Conservation (phyloP, 1,140 invertebrate genomes). For the Maconellicoccus hirsutus region DNA sequence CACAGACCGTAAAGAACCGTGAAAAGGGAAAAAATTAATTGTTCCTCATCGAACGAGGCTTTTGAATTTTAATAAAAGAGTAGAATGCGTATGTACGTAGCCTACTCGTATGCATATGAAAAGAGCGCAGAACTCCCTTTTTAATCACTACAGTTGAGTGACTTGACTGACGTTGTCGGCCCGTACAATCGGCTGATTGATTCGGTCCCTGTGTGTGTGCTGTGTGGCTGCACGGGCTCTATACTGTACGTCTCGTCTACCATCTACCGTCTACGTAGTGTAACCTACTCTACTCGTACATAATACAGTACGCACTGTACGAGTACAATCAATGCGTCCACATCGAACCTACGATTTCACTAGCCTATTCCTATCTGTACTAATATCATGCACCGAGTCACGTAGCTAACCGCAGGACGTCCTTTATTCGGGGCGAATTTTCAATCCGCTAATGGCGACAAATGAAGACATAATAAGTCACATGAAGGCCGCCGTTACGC, state of each 20-base stretch:
- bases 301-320: too few species aligned
- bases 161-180: constrained; percentile 6
- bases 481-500: background rate
- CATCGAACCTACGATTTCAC: too few species aligned
- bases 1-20: background rate
- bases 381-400: constrained; percentile 3
- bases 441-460: background rate
- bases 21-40: constrained; percentile 8
- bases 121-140: background rate
- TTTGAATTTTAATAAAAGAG: constrained; percentile 6
- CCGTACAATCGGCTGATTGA: constrained; percentile 7
- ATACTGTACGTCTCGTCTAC: too few species aligned
- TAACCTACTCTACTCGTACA: too few species aligned
- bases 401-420: constrained; percentile 1
- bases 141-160: constrained; percentile 4
- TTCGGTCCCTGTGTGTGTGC: background rate
- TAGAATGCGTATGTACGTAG: background rate
- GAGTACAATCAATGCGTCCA: too few species aligned
- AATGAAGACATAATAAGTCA: constrained; percentile 9
- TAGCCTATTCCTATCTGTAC: background rate
- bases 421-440: constrained; percentile 3
- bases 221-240: too few species aligned
- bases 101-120: background rate
- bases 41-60: constrained; percentile 6
- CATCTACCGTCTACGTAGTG: too few species aligned